Evolutionary conservation across 2,113 vertebrate species (phyloP).

Genomic region (Forbesichthys agassizii): DNA sequence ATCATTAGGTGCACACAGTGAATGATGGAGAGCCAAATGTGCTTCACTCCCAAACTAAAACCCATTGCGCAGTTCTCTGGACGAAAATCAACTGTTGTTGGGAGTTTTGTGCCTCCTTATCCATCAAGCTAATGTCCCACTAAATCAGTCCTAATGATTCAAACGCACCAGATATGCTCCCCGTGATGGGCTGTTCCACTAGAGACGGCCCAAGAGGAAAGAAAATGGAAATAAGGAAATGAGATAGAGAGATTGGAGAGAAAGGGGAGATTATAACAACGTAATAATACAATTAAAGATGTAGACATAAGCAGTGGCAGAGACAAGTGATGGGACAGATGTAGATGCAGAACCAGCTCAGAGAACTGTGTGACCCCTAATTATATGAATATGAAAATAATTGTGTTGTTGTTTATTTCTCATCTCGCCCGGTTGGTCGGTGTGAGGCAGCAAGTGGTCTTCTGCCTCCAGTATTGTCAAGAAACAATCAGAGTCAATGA

Average conservation of each 20-base stretch:
- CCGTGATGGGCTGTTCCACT: constrained; percentile 67
- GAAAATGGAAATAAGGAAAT: constrained; percentile 33
- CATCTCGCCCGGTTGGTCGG: constrained; percentile 35
- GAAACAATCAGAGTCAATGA: constrained; percentile 52
- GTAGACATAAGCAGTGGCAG: not conserved
- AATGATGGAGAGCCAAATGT: constrained; percentile 20
- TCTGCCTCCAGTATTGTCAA: constrained; percentile 58
- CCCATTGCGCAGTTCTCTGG: constrained; percentile 38
- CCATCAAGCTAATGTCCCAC: constrained; percentile 76
- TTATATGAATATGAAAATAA: constrained; percentile 16
- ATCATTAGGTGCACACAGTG: constrained; percentile 30
- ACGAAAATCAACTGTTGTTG: constrained; percentile 73
- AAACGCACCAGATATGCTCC: constrained; percentile 66
- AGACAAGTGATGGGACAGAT: too few species aligned
- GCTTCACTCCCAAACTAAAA: constrained; percentile 35
- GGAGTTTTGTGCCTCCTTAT: constrained; percentile 60
- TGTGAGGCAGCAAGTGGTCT: constrained; percentile 40
- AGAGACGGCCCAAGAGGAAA: constrained; percentile 26
- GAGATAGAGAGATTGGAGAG: constrained; percentile 1
- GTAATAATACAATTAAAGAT: not conserved
- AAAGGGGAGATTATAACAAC: constrained; percentile 19
- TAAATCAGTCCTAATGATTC: constrained; percentile 76
- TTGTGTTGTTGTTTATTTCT: constrained; percentile 30
- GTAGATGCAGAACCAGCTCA: not conserved
- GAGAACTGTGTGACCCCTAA: constrained; percentile 3